Percentiles rank a stretch among this genome's conserved stretches.
Evolutionary conservation across 64 coral and sea anemone species (phyloP).

Genomic region (Pocillopora damicornis): DNA sequence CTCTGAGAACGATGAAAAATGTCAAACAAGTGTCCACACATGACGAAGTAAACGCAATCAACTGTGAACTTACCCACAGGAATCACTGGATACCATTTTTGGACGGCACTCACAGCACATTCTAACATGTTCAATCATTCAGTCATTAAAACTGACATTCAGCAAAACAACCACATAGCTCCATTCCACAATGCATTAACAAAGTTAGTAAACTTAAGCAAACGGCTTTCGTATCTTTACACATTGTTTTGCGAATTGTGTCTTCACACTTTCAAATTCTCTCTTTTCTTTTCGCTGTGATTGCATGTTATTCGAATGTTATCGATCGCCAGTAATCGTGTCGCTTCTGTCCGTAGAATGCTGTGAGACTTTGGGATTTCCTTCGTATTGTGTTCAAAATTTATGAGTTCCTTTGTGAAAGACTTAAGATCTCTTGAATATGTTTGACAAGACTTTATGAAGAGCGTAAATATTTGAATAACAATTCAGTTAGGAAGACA

Average conservation of each 20-base stretch:
- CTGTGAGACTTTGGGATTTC: background rate
- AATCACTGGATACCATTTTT: conserved; percentile 16
- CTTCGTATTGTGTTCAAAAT: background rate
- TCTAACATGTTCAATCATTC: background rate
- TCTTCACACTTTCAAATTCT: background rate
- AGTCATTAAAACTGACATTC: background rate
- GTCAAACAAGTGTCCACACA: too few species aligned
- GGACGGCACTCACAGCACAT: background rate
- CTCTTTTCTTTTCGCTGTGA: background rate
- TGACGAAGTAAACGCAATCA: too few species aligned
- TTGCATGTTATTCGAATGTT: conserved; percentile 17
- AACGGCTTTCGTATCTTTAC: background rate
- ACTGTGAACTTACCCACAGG: background rate
- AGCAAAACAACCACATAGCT: background rate
- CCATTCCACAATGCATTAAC: background rate
- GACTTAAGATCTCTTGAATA: background rate
- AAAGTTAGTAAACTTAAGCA: background rate
- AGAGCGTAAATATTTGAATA: conserved; percentile 27
- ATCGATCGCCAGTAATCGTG: background rate
- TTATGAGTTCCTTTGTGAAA: conserved; percentile 14
- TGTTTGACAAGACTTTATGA: background rate
- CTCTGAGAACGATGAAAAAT: too few species aligned
- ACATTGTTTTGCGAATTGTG: background rate
- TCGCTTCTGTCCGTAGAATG: background rate
- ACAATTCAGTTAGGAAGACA: conserved; percentile 7